Conservation (phyloP, 2,113 vertebrate species). For the Bubo scandiacus region DNA sequence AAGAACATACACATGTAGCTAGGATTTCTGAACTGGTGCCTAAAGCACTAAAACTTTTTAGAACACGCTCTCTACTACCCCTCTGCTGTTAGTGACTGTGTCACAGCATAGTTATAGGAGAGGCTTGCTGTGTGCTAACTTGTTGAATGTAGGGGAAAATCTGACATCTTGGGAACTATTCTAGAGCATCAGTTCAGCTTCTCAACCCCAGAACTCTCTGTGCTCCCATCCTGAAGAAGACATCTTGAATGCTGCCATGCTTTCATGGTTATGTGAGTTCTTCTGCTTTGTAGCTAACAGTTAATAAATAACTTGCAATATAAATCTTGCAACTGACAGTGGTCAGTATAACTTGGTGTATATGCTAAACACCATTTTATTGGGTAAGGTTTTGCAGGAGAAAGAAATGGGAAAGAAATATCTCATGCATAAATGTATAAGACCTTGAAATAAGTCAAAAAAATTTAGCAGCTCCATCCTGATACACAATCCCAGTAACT, state of each 20-base stretch:
- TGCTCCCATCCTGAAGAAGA: not conserved
- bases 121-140: not conserved
- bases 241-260: not conserved
- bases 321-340: not conserved
- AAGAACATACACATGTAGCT: not conserved
- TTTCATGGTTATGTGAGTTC: not conserved
- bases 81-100: not conserved
- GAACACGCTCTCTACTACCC: not conserved
- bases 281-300: not conserved
- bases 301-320: not conserved
- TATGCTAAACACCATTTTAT: not conserved
- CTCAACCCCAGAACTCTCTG: not conserved
- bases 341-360: not conserved
- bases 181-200: not conserved
- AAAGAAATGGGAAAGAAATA: not conserved
- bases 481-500: not conserved
- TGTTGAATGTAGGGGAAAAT: not conserved
- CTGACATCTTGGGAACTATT: not conserved
- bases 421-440: not conserved
- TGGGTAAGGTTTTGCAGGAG: not conserved
- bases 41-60: not conserved
- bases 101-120: not conserved
- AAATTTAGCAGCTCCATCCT: not conserved
- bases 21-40: not conserved
- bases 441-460: not conserved